These are phyloP conservation scores for Melipona bicolor DNA, from an alignment of 2,888 invertebrate genomes.

Conservation along the genomic window DNA sequence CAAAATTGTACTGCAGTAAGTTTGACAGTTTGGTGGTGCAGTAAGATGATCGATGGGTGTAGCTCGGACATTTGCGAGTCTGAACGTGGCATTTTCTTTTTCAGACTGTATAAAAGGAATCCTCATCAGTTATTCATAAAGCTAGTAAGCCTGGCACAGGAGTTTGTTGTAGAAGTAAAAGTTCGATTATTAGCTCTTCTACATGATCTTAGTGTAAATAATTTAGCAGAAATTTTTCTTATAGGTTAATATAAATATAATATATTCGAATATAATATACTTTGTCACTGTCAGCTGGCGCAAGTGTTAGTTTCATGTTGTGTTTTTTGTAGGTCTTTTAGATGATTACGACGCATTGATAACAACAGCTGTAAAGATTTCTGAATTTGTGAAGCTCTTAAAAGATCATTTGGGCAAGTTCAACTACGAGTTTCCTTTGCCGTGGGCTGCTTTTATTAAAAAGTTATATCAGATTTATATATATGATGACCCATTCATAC, in stretches of 20 bases:
- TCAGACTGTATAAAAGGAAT: slow-evolving; percentile 86
- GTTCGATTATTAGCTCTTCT: slow-evolving; percentile 86
- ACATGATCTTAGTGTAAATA: slow-evolving; percentile 85
- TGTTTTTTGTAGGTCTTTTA: slow-evolving; percentile 84
- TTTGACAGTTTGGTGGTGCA: slow-evolving; percentile 21
- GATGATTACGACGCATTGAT: slow-evolving; percentile 88
- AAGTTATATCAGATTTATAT: slow-evolving; percentile 87
- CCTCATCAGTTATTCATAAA: slow-evolving; percentile 88
- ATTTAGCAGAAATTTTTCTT: slow-evolving; percentile 86
- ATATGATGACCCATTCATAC: slow-evolving; percentile 85
- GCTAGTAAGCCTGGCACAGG: slow-evolving; percentile 87
- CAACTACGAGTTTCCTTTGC: slow-evolving; percentile 87
- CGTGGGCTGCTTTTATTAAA: slow-evolving; percentile 89
- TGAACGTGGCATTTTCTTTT: slow-evolving; percentile 40
- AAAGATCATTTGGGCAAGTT: slow-evolving; percentile 88
- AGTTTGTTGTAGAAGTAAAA: slow-evolving; percentile 88
- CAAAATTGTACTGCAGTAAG: slow-evolving; percentile 84
- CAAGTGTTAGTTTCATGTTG: not conserved
- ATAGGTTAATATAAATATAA: slow-evolving; percentile 79
- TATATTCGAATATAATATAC: not conserved
- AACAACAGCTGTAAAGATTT: slow-evolving; percentile 86
- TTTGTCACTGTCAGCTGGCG: not conserved
- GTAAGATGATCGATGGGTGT: not conserved
- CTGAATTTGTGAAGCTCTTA: slow-evolving; percentile 86
- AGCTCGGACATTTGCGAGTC: not conserved